Base-by-base conservation (phyloP, 2,797 vertebrate genomes). In the Poeciliopsis infans region DNA sequence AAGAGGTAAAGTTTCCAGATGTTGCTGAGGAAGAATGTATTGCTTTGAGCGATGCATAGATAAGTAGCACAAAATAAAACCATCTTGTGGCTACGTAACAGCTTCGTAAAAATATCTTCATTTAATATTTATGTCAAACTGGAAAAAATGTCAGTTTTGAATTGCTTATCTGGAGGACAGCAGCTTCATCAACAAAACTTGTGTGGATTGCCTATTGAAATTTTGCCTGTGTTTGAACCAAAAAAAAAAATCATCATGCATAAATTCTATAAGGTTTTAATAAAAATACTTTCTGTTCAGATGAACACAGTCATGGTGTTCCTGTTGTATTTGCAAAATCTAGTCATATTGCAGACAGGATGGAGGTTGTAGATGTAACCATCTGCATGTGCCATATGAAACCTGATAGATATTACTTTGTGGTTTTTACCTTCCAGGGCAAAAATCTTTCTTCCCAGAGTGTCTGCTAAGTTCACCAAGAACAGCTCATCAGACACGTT, bases 401-500 rank as follows among this genome's bases (percentile, higher is more conserved):
- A 10, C 10, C 2, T 76, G 3, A 23, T 12, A 36, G 15, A 39
- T 1, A 20, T 12, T 1, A 31, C 1, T 75, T 74, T 70, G 10
- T 43, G 31, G 1, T 2, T 70, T 78, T 80, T 85, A 99, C 98
- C 98, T 96, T 99, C 98, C 78, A 99, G 91, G n/a, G 98, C 98
- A 91, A 99, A 98, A 92, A 99, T 99, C 93, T 96, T 96, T 87
- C 96, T 97, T 88, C 97, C 98, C 53, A 99, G 92, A 11, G 97
- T 93, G 49, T 99, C 97, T 11, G 97, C 97, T 59, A 99, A 98
- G 80, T 90, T 97, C 86, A 97, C 71, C 85, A 99, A 89, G 1
- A 97, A 97, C 80, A 96, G 75, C 93, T 99, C 98, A 79, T 99
- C 97, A 0, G 97, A 97, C 84, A 99, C 98, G 10, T 99, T 99